phyloP scores from a whole-genome alignment of 1,140 invertebrate species.

The Drosophila sulfurigaster region DNA sequence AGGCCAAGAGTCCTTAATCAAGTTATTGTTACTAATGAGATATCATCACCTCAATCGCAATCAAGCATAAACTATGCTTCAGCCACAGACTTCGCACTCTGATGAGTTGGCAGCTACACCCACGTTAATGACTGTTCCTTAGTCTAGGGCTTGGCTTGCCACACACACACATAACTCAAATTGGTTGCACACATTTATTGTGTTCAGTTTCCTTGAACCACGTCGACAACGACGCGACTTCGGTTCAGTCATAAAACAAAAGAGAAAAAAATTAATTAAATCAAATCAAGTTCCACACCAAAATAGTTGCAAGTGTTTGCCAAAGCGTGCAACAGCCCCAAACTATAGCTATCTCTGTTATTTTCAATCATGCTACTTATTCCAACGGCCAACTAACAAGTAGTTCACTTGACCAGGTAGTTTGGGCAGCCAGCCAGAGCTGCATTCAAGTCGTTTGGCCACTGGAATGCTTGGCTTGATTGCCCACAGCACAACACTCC shows the following conservation, averaged over 20 bases:
- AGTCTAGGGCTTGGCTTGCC: slow-evolving; percentile 38
- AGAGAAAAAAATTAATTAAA: slow-evolving; percentile 66
- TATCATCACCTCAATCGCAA: slow-evolving; percentile 15
- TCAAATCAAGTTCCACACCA: slow-evolving; percentile 74
- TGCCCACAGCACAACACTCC: slow-evolving; percentile 47
- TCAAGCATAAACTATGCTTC: slow-evolving; percentile 16
- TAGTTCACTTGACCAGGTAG: slow-evolving; percentile 81
- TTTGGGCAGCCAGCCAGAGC: slow-evolving; percentile 70
- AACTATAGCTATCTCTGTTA: slow-evolving; percentile 19
- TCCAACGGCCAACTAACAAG: slow-evolving; percentile 50
- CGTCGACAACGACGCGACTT: slow-evolving; percentile 18
- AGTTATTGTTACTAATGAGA: slow-evolving; percentile 69
- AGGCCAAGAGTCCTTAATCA: slow-evolving; percentile 62
- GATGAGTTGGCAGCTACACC: slow-evolving; percentile 24
- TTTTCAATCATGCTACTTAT: slow-evolving; percentile 37
- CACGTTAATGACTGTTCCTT: slow-evolving; percentile 16
- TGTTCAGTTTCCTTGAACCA: slow-evolving; percentile 72
- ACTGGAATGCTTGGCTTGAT: slow-evolving; percentile 74
- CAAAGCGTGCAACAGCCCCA: slow-evolving; percentile 42
- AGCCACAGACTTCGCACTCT: slow-evolving; percentile 8
- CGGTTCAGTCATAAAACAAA: slow-evolving; percentile 52
- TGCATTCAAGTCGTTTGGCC: slow-evolving; percentile 37
- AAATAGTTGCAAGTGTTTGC: slow-evolving; percentile 52
- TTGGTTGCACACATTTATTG: slow-evolving; percentile 1
- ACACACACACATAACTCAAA: slow-evolving; percentile 3